Conservation (phyloP, 2,888 invertebrate genomes). For the Argynnis bischoffii region DNA sequence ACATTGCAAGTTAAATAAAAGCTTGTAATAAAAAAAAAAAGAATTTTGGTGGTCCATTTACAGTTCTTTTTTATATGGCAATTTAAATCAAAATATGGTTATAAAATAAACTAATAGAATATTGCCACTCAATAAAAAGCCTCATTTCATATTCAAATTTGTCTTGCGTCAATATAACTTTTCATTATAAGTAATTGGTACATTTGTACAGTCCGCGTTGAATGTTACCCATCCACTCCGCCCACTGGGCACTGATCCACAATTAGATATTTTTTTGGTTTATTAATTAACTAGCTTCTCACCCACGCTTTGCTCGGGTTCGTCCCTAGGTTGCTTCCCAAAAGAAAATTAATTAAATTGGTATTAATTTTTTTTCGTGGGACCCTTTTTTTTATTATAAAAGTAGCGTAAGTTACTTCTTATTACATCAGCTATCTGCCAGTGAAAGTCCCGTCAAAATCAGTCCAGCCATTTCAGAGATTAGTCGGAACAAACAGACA, state of each 20-base stretch:
- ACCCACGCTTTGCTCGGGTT: too few relatives aligned
- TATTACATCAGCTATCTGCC: too few relatives aligned
- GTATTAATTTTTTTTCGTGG: too few relatives aligned
- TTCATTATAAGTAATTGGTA: constrained; percentile 17
- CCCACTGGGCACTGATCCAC: constrained; percentile 7
- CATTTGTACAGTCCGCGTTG: background rate
- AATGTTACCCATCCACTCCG: constrained; percentile 3
- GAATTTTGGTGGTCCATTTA: constrained; percentile 3
- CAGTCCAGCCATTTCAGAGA: too few relatives aligned
- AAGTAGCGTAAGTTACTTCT: too few relatives aligned
- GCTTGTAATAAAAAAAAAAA: too few relatives aligned
- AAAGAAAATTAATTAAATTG: too few relatives aligned
- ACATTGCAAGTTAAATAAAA: too few relatives aligned
- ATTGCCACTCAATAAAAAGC: constrained; percentile 52
- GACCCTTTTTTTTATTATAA: too few relatives aligned
- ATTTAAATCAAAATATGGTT: constrained; percentile 26
- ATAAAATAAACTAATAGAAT: constrained; percentile 57
- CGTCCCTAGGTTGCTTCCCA: too few relatives aligned
- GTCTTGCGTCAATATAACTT: constrained; percentile 49
- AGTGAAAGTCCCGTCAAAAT: too few relatives aligned
- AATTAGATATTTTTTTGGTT: constrained; percentile 15
- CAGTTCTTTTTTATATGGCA: constrained; percentile 7
- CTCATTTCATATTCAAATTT: constrained; percentile 57
- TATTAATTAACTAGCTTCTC: constrained; percentile 19
- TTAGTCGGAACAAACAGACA: too few relatives aligned